Evolutionary conservation across 2,797 vertebrate genomes (phyloP).

Genomic region (Cossypha dichroa): DNA sequence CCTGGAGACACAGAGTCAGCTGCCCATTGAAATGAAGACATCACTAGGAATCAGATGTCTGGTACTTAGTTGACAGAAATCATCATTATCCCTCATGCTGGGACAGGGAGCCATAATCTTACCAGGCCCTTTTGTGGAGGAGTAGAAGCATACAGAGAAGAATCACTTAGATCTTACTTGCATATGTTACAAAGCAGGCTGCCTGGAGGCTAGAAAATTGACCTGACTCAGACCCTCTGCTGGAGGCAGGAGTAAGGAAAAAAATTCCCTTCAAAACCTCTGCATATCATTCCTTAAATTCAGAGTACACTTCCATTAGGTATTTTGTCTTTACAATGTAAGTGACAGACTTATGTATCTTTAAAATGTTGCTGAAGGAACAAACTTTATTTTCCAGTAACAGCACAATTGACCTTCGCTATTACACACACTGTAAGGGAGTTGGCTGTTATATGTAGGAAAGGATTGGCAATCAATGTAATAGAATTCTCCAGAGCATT

Average conservation of each 20-base stretch:
- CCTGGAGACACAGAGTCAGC: background rate
- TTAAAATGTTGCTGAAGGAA: background rate
- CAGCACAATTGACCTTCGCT: background rate
- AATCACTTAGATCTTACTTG: background rate
- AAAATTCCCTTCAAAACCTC: background rate
- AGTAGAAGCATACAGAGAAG: background rate
- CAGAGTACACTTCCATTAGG: background rate
- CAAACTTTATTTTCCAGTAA: background rate
- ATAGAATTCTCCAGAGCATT: background rate
- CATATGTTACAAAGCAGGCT: background rate
- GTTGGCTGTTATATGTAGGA: background rate
- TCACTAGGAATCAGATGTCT: background rate
- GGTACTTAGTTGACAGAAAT: background rate
- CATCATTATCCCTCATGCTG: background rate
- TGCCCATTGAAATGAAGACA: background rate
- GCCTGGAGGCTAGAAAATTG: background rate
- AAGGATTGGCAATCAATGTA: background rate
- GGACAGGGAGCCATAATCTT: background rate
- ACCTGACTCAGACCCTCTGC: background rate
- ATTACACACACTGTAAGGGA: background rate
- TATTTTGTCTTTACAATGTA: background rate
- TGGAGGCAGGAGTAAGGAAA: background rate
- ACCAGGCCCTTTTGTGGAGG: background rate
- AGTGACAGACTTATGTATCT: background rate
- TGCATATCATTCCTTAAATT: background rate